phyloP scores from a whole-genome alignment of 2,797 vertebrate species.

The Odontamblyopus rebecca region DNA sequence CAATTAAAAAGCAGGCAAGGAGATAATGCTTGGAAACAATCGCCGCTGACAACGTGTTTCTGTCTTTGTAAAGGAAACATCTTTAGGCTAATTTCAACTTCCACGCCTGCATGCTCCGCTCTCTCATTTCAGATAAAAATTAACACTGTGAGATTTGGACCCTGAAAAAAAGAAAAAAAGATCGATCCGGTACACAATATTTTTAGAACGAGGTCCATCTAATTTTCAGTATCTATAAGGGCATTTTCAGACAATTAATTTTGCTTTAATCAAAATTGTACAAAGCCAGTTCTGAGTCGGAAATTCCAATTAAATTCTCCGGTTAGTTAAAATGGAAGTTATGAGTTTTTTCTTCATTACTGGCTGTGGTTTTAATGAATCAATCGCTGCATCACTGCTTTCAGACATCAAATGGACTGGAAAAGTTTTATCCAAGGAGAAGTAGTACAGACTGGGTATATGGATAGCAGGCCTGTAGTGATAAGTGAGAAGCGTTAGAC shows the following conservation, averaged over 20 bases:
- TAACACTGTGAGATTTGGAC: constrained; percentile 86
- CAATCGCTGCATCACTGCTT: constrained; percentile 77
- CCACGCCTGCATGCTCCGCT: constrained; percentile 83
- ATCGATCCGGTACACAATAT: constrained; percentile 80
- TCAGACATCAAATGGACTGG: constrained; percentile 77
- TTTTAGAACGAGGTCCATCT: constrained; percentile 80
- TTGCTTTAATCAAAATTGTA: constrained; percentile 86
- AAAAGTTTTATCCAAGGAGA: constrained; percentile 70
- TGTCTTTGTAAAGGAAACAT: constrained; percentile 90
- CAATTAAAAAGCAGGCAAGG: constrained; percentile 88
- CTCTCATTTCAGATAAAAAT: constrained; percentile 92
- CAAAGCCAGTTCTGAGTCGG: constrained; percentile 80
- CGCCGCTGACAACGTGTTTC: constrained; percentile 86
- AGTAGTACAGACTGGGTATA: constrained; percentile 53
- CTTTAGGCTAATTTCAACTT: constrained; percentile 89
- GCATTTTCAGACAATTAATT: constrained; percentile 88
- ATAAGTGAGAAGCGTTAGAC: constrained; percentile 55
- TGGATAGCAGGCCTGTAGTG: constrained; percentile 48
- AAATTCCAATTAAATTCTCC: constrained; percentile 85
- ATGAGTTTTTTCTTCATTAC: constrained; percentile 82
- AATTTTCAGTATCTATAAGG: constrained; percentile 83
- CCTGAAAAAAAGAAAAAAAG: constrained; percentile 63
- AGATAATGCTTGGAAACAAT: constrained; percentile 94
- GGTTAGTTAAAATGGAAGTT: constrained; percentile 82
- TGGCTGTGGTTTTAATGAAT: constrained; percentile 75